phyloP scores from a whole-genome alignment of 2,797 vertebrate species.

The Sandelia bainsii region DNA sequence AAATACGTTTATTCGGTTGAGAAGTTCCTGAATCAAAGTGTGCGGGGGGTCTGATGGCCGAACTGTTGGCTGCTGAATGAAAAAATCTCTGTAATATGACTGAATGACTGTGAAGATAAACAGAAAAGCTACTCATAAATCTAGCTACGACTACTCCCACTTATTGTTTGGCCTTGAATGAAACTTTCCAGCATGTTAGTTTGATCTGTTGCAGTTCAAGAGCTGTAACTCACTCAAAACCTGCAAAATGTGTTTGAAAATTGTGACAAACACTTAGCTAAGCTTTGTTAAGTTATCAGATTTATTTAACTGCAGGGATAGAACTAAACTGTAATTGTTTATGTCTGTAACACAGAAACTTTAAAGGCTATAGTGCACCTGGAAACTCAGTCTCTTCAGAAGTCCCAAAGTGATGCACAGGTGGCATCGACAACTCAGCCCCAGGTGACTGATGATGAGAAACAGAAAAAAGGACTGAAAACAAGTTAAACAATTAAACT shows the following conservation, averaged over 20 bases:
- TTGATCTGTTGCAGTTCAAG: constrained; percentile 22
- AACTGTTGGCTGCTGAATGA: constrained; percentile 36
- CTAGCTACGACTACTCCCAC: constrained; percentile 30
- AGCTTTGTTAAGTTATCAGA: constrained; percentile 3
- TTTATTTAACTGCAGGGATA: background rate
- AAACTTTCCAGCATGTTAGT: constrained; percentile 37
- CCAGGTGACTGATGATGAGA: background rate
- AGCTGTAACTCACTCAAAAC: constrained; percentile 3
- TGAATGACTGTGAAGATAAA: constrained; percentile 65
- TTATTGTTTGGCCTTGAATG: constrained; percentile 58
- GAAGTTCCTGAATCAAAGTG: constrained; percentile 56
- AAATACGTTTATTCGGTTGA: constrained; percentile 46
- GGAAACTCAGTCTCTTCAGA: constrained; percentile 29
- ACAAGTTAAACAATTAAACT: constrained; percentile 5
- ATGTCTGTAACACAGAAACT: constrained; percentile 2
- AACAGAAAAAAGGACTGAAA: constrained; percentile 5
- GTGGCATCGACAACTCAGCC: constrained; percentile 24
- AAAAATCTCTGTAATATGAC: constrained; percentile 38
- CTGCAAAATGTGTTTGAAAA: constrained; percentile 1
- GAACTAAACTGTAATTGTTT: constrained; percentile 10
- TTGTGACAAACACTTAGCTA: background rate
- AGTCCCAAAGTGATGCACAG: constrained; percentile 4
- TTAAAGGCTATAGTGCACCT: constrained; percentile 15
- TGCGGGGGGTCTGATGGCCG: constrained; percentile 58
- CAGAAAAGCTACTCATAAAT: constrained; percentile 58